Percentiles rank a stretch among this genome's conserved stretches.
These are phyloP conservation scores for Cephus runcator DNA, from an alignment of 2,888 invertebrate genomes.

Conservation along the genomic window DNA sequence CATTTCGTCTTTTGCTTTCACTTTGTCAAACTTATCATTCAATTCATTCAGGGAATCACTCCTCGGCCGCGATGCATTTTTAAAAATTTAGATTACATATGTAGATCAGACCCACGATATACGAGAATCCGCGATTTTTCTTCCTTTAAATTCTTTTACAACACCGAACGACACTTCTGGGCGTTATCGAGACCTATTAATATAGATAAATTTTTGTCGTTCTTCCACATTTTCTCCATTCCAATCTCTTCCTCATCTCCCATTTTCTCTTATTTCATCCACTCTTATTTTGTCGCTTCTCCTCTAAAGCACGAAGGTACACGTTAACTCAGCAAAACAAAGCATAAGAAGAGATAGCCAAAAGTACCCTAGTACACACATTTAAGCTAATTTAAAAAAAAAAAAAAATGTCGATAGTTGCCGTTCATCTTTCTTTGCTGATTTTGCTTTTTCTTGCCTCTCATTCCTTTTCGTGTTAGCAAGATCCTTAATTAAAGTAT, in stretches of 20 bases:
- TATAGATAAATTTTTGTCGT: constrained; percentile 8
- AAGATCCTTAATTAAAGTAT: neutral
- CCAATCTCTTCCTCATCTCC: constrained; percentile 1
- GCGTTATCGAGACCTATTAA: constrained; percentile 3
- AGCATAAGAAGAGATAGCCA: neutral
- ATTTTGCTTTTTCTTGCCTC: neutral
- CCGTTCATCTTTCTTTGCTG: neutral
- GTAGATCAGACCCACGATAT: constrained; percentile 8
- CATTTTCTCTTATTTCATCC: constrained; percentile 9
- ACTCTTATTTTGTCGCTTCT: constrained; percentile 1
- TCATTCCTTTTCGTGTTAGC: neutral
- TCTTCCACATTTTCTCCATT: constrained; percentile 3
- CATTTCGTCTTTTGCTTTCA: neutral
- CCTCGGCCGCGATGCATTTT: neutral
- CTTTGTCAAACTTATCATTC: neutral
- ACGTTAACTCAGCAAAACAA: neutral
- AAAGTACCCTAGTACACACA: neutral
- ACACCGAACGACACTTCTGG: constrained; percentile 7
- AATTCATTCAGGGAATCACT: neutral
- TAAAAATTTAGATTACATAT: constrained; percentile 10
- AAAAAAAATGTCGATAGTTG: neutral
- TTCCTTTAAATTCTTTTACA: constrained; percentile 10
- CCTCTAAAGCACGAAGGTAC: neutral
- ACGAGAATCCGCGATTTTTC: neutral
- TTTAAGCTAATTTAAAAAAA: neutral